Conservation (phyloP, 2,113 vertebrate genomes). For the Halcyon senegalensis region DNA sequence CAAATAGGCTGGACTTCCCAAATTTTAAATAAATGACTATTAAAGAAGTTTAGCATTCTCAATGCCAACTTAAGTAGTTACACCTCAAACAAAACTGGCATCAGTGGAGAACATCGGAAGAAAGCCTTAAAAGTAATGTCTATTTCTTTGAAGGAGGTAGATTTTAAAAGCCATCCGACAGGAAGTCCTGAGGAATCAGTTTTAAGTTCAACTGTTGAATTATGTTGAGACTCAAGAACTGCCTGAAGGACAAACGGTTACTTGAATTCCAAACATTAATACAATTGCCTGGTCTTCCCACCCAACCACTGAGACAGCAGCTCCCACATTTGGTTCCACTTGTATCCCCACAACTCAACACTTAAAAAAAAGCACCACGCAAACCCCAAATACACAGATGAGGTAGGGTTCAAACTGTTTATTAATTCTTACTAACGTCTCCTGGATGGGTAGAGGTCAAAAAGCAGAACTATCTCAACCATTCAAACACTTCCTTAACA, state of each 20-base stretch:
- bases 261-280: background rate
- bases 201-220: background rate
- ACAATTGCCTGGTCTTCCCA: background rate
- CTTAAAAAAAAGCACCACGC: background rate
- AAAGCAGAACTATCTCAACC: background rate
- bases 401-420: background rate
- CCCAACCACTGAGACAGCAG: background rate
- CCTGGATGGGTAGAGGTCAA: background rate
- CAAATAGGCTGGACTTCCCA: background rate
- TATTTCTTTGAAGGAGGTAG: background rate
- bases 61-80: background rate
- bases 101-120: background rate
- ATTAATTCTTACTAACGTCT: background rate
- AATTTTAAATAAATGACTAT: background rate
- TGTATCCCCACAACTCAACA: background rate
- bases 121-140: background rate
- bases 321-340: background rate
- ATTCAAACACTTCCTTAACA: background rate
- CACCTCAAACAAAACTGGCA: background rate
- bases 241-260: background rate
- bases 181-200: background rate
- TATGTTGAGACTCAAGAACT: background rate
- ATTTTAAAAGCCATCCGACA: background rate
- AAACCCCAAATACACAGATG: background rate
- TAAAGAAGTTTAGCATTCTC: background rate